Evolutionary conservation across 2,888 invertebrate genomes (phyloP).

Genomic region (Uloborus plumipes): DNA sequence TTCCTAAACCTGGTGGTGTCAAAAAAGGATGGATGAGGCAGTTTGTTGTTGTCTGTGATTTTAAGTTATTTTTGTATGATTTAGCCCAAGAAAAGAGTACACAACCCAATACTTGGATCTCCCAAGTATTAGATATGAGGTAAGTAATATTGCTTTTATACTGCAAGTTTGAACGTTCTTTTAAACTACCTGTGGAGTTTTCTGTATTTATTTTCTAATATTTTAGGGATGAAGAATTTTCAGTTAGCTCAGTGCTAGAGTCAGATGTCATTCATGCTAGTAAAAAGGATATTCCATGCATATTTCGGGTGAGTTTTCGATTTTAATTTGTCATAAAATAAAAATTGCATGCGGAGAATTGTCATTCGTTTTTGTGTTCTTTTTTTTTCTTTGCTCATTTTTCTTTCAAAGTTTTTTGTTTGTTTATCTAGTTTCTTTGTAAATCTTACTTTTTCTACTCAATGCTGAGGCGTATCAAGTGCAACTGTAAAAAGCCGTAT

Average conservation of each 20-base stretch:
- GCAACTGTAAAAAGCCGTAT: too few species aligned
- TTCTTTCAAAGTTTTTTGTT: not conserved
- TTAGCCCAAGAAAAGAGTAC: slow-evolving; percentile 74
- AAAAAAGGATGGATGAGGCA: slow-evolving; percentile 98
- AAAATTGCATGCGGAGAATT: too few species aligned
- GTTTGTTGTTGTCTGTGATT: slow-evolving; percentile 98
- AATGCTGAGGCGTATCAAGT: too few species aligned
- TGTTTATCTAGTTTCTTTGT: not conserved
- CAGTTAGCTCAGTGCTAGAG: slow-evolving; percentile 92
- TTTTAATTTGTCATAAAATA: too few species aligned
- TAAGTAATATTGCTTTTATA: not conserved
- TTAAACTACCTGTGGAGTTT: not conserved
- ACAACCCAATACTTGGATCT: slow-evolving; percentile 77
- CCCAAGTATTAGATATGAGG: slow-evolving; percentile 89
- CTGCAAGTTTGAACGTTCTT: not conserved
- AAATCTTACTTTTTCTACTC: too few species aligned
- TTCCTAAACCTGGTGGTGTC: slow-evolving; percentile 94
- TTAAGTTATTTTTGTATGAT: slow-evolving; percentile 97
- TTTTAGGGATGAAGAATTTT: slow-evolving; percentile 91
- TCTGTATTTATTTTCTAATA: slow-evolving; percentile 6
- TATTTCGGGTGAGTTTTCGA: slow-evolving; percentile 82
- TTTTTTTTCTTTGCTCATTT: not conserved
- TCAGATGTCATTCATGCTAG: slow-evolving; percentile 98
- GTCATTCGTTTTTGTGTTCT: not conserved
- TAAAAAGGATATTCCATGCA: slow-evolving; percentile 97